A percentile compares a stretch with the other conserved stretches of the same genome.
phyloP scores from a whole-genome alignment of 2,113 vertebrate genomes.

The Benitochromis conjunctus region DNA sequence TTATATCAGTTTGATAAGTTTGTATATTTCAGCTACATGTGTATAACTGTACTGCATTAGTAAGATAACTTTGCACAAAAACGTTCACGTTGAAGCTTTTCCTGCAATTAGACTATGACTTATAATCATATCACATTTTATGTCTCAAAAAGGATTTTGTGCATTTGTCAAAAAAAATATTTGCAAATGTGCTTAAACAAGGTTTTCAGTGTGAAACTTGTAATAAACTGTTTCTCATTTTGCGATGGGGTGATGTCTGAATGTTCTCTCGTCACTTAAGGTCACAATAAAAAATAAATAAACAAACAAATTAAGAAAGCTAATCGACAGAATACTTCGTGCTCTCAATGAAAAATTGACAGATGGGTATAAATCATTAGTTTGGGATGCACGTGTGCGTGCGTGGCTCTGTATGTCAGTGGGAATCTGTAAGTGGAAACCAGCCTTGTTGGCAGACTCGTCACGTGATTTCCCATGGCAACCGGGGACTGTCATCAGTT shows the following conservation, averaged over 20 bases:
- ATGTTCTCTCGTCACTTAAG: background rate
- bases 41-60: background rate
- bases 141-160: background rate
- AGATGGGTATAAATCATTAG: rapidly evolving
- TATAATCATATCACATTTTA: background rate
- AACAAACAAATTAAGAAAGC: background rate
- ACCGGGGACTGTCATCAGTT: constrained; percentile 70
- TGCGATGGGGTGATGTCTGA: no score
- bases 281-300: background rate
- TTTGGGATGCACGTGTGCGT: background rate
- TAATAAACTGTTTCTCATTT: background rate
- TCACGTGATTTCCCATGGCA: constrained; percentile 80
- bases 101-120: rapidly evolving
- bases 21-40: background rate
- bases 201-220: background rate
- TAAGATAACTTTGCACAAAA: background rate
- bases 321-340: background rate
- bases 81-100: background rate
- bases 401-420: background rate
- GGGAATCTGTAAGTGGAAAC: constrained; percentile 47
- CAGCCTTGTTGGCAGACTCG: constrained; percentile 44
- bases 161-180: background rate
- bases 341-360: background rate
- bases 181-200: background rate
- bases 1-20: background rate